Base-by-base conservation (phyloP, 2,888 invertebrate species). In the Apeira syringaria region DNA sequence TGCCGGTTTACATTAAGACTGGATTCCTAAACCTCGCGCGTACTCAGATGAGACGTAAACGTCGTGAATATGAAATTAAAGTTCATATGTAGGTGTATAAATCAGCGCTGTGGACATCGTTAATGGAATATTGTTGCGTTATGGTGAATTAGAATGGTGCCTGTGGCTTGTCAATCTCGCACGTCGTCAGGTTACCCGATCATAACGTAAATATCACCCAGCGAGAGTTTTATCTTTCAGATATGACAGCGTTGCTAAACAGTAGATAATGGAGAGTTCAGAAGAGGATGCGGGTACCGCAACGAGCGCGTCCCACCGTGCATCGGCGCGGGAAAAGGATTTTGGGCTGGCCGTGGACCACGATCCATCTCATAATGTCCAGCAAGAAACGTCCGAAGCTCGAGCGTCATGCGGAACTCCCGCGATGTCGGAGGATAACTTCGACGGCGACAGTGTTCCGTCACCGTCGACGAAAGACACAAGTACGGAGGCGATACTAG, bases 61-160 rank as follows among this genome's bases (percentile, higher is more conserved):
- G 71, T 79, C 75, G 84, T 83, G 85, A 90, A 87, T 89, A 90
- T 90, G 90, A 89, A 81, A 89, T 78, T 87, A 78, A 84, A 86
- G 75, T 88, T 83, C 86, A 86, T 87, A 83, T 88, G 90, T 89
- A 86, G 81, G 80, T 88, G 89, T 85, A 82, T 80, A 79, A 53
- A 80, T 81, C 79, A 80, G 74, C 76, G 74, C 77, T 80, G 84
- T 84, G 84, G 79, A 85, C 77, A 74, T 80, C 74, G 85, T 84
- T 84, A 85, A 82, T 72, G 72, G 77, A 79, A 77, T 81, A 78
- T 77, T 71, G 78, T 88, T 83, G 80, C 87, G 86, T 87, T 88
- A 86, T 88, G 87, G 89, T 88, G 89, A 87, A 88, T 87, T 89
- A 87, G 89, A 89, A 88, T 87, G 89, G 87, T 87, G 87, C 82